Evolutionary conservation across 2,888 invertebrate species (phyloP), one percentile per base, ranked within the genome.

Genomic region (Dioctria linearis): DNA sequence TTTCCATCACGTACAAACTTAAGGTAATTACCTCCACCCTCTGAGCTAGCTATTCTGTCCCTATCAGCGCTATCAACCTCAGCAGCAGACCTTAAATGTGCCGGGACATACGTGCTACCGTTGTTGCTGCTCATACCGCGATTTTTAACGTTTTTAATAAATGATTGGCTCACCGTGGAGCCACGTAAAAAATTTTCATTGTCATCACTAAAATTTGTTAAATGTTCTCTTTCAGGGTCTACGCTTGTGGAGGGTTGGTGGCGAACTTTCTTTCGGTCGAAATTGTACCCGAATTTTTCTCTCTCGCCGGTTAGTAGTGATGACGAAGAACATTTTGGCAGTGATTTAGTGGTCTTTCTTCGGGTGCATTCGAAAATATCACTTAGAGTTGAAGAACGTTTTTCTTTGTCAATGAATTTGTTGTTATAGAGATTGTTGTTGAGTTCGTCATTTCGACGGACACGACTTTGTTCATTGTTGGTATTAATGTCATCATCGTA

Each of bases 151-250:
- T 76, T 88, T 61, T 85, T 86, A 79, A 89, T 88, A 84, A 89
- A 89, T 5, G 89, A 89, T 82, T 89, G 88, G 79, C 88, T 88
- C 13, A 89, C 84, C 0, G 88, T 89, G 11, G 88, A 86, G 59
- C 88, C 89, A n/a, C 89, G 86, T 79, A 88, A 85, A 79, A 89
- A 88, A 82, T 87, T 86, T 51, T 84, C 83, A 80, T 84, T 83
- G 76, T 86, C 85, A 42, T 81, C 71, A 59, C 67, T 80, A 9
- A 78, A 80, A 80, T 46, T 80, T 66, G 71, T 75, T 73, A 59
- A 71, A 75, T 59, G 61, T 43, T 57, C 25, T 25, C 57, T 42
- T 11, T 81, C 54, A 49, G 46, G 25, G n/a, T 76, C 76, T 13
- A 11, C 4, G 2, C 54, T 3, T 39, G 42, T n/a, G 25, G 25